These are phyloP conservation scores for Pseudolaguvia tuberculata DNA, from an alignment of 2,113 vertebrate species.

Conservation along the genomic window DNA sequence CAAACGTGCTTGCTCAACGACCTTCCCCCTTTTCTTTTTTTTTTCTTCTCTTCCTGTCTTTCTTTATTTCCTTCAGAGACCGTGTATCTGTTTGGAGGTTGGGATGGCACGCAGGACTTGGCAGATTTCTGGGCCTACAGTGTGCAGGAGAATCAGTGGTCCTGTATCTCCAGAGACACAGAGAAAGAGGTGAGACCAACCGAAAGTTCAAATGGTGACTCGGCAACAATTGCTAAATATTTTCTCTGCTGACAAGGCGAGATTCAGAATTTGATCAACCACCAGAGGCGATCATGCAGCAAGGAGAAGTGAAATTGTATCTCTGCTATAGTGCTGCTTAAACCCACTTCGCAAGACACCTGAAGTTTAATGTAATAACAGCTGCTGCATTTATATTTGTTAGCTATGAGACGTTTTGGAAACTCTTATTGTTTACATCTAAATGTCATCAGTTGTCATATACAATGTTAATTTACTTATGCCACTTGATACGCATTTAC, in stretches of 20 bases:
- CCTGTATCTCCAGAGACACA: conserved; percentile 93
- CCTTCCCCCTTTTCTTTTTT: background rate
- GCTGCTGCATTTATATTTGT: background rate
- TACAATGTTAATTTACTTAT: background rate
- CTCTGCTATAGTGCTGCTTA: background rate
- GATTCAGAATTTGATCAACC: too few relatives aligned
- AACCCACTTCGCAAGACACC: background rate
- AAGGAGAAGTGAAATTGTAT: background rate
- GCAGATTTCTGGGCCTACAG: conserved; percentile 99
- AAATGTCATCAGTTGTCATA: background rate
- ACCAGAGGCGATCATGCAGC: background rate
- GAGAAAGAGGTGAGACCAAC: conserved; percentile 82
- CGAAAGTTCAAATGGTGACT: conserved; percentile 13
- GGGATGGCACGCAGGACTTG: conserved; percentile 98
- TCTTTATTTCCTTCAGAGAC: conserved; percentile 75
- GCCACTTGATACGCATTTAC: background rate
- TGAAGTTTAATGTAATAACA: too few relatives aligned
- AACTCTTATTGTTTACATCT: background rate
- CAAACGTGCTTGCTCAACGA: background rate
- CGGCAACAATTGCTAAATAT: conserved; percentile 12
- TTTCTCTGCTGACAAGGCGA: too few relatives aligned
- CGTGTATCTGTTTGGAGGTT: conserved; percentile 96
- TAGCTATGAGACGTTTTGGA: too few relatives aligned
- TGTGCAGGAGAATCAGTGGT: conserved; percentile 97
- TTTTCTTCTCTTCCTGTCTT: background rate